Evolutionary conservation across 2,797 vertebrate species (phyloP).

Genomic region (Labeo calbasu): DNA sequence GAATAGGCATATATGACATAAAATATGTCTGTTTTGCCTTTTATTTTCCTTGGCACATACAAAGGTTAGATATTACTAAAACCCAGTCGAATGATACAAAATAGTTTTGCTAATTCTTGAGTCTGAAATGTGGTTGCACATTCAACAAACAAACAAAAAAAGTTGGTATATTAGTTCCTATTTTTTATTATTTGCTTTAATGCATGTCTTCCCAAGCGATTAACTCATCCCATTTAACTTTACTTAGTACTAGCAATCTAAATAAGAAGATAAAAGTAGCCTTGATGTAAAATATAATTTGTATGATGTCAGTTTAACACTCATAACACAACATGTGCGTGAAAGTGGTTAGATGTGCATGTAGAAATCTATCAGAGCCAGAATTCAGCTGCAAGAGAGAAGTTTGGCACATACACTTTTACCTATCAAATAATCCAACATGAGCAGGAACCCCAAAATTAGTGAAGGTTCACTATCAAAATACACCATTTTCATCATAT

Average conservation of each 20-base stretch:
- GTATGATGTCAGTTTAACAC: constrained; percentile 19
- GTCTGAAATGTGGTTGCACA: background rate
- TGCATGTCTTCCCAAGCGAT: background rate
- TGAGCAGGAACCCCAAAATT: background rate
- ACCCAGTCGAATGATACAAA: constrained; percentile 17
- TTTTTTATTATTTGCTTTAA: constrained; percentile 30
- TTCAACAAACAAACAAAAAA: background rate
- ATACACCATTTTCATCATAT: background rate
- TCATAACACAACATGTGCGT: constrained; percentile 33
- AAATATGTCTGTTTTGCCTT: constrained; percentile 35
- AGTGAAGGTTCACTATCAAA: background rate
- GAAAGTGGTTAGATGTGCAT: constrained; percentile 19
- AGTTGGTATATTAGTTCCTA: constrained; percentile 21
- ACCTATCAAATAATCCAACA: constrained; percentile 14
- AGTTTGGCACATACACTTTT: constrained; percentile 40
- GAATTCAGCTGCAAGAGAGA: background rate
- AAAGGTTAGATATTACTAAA: constrained; percentile 68
- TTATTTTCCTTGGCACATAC: constrained; percentile 67
- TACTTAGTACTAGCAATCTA: constrained; percentile 36
- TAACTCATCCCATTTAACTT: constrained; percentile 19
- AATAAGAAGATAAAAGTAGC: constrained; percentile 26
- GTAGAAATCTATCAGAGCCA: constrained; percentile 13
- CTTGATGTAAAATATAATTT: constrained; percentile 19
- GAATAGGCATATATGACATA: background rate
- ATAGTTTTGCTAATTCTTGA: background rate